phyloP scores from a whole-genome alignment of 2,888 invertebrate genomes.

The Blastobasis adustella region DNA sequence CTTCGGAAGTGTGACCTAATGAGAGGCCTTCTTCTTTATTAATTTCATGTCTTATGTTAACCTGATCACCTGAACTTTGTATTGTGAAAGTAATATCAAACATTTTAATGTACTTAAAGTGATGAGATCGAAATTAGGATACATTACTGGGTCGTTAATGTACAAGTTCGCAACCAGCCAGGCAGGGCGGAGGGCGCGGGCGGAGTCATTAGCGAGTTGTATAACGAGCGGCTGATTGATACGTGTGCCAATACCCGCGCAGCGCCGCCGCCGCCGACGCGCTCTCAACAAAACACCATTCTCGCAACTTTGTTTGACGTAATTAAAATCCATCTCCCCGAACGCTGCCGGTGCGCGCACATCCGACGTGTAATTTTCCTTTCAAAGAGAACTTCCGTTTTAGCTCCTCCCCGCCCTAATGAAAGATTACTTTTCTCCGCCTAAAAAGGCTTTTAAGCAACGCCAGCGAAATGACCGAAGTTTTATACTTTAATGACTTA shows the following conservation, averaged over 20 bases:
- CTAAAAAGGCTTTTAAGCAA: slow-evolving; percentile 75
- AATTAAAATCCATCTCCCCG: slow-evolving; percentile 71
- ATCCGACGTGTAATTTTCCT: slow-evolving; percentile 73
- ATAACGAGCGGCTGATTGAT: slow-evolving; percentile 27
- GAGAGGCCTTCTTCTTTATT: no score
- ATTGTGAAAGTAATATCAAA: slow-evolving; percentile 16
- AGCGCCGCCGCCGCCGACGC: no score
- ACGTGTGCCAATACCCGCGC: slow-evolving; percentile 29
- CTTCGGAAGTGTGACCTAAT: no score
- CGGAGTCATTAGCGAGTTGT: slow-evolving; percentile 33
- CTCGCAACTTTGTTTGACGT: slow-evolving; percentile 64
- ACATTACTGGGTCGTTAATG: slow-evolving; percentile 20
- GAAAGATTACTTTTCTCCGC: slow-evolving; percentile 74
- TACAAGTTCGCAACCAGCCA: slow-evolving; percentile 22
- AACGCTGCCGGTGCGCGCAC: slow-evolving; percentile 48
- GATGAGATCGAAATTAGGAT: slow-evolving; percentile 25
- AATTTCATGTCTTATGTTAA: background rate
- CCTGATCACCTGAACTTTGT: slow-evolving; percentile 12
- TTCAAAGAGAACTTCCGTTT: slow-evolving; percentile 74
- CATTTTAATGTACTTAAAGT: slow-evolving; percentile 30
- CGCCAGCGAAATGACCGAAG: slow-evolving; percentile 73
- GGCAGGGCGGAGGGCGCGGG: slow-evolving; percentile 13
- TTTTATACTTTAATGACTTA: slow-evolving; percentile 76
- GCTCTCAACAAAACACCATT: slow-evolving; percentile 35
- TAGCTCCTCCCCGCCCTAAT: slow-evolving; percentile 69